Evolutionary conservation across 2,113 vertebrate species (phyloP).

Genomic region (Athene noctua): DNA sequence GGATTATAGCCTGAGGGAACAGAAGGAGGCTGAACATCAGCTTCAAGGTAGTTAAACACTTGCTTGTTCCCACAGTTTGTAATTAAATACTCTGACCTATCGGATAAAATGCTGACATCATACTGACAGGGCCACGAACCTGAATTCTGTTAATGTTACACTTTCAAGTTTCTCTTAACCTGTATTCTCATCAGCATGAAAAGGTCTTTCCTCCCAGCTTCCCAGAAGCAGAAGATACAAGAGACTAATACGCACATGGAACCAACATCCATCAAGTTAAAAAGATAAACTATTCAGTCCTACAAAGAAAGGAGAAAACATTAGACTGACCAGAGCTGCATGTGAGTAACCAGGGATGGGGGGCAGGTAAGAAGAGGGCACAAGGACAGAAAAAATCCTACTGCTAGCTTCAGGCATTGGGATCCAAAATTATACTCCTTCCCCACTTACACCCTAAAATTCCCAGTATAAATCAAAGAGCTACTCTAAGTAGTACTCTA

Average conservation of each 20-base stretch:
- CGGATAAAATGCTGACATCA: not conserved
- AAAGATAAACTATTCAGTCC: not conserved
- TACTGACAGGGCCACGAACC: not conserved
- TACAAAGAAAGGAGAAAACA: not conserved
- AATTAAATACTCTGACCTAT: slow-evolving; percentile 3
- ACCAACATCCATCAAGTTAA: not conserved
- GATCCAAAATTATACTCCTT: not conserved
- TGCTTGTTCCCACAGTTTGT: not conserved
- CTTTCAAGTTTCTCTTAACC: not conserved
- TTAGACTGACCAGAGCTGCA: not conserved
- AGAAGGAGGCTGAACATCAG: not conserved
- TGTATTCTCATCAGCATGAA: not conserved
- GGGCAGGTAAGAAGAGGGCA: not conserved
- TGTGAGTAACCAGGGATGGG: not conserved
- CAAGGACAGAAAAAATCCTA: not conserved
- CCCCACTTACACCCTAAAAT: not conserved
- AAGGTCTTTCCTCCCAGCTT: not conserved
- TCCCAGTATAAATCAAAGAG: not conserved
- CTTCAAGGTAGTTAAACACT: not conserved
- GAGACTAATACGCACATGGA: not conserved
- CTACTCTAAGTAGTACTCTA: not conserved
- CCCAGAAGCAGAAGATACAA: not conserved
- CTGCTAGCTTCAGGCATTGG: not conserved
- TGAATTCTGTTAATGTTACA: slow-evolving; percentile 23
- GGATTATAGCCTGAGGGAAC: not conserved